phyloP scores from a whole-genome alignment of 2,888 invertebrate species.

The Cordilura impudica region DNA sequence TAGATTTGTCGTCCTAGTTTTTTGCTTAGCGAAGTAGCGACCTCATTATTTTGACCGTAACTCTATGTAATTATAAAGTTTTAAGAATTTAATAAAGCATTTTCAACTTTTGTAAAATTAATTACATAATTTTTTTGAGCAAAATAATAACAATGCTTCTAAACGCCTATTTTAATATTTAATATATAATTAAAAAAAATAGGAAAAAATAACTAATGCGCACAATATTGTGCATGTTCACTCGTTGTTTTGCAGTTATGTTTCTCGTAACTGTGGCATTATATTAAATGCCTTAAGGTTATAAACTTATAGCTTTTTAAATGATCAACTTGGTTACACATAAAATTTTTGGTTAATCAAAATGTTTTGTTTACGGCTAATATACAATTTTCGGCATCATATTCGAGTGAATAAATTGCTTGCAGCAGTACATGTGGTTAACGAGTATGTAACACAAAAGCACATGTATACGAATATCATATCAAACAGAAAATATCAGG shows the following conservation, averaged over 20 bases:
- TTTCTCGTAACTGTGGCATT: conserved; percentile 19
- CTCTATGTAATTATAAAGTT: too few relatives aligned
- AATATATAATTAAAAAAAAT: conserved; percentile 4
- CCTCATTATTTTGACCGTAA: too few relatives aligned
- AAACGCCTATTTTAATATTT: conserved; percentile 44
- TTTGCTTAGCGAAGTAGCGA: too few relatives aligned
- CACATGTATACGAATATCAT: background rate
- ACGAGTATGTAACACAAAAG: conserved; percentile 54
- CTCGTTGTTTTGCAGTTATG: background rate
- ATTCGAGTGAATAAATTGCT: conserved; percentile 17
- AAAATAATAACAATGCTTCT: conserved; percentile 18
- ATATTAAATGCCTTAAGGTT: conserved; percentile 48
- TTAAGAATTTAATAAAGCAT: too few relatives aligned
- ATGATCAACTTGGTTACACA: conserved; percentile 31
- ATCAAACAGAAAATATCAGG: background rate
- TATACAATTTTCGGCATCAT: conserved; percentile 12
- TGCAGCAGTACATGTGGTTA: conserved; percentile 55
- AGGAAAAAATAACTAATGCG: background rate
- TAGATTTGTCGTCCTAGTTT: too few relatives aligned
- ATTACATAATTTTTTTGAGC: background rate
- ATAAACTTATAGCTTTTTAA: conserved; percentile 55
- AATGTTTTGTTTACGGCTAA: conserved; percentile 33
- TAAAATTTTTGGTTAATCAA: conserved; percentile 43
- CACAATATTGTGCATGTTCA: conserved; percentile 10
- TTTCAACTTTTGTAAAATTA: too few relatives aligned